Base-by-base conservation (phyloP, 1,140 invertebrate species). In the Diabrotica virgifera region DNA sequence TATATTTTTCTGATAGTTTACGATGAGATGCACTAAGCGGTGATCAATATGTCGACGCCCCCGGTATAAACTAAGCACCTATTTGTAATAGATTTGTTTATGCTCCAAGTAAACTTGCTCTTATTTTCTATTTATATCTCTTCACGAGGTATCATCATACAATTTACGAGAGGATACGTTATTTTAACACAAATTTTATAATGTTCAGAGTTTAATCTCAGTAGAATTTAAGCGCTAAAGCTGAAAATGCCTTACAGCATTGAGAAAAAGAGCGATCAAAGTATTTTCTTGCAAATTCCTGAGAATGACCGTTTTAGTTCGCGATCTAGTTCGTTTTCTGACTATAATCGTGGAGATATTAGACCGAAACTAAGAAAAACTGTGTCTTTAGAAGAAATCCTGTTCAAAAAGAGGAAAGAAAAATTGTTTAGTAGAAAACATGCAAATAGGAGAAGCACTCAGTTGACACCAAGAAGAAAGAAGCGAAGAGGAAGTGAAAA, bases 361-460 rank as follows among this genome's bases (percentile, higher is more conserved):
- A 10, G 2, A n/a, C 58, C 13, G 14, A 10, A 11, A 9, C 36
- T 66, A 12, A 58, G 51, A 54, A 66, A 52, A 50, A 63, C 60
- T 6, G 46, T 50, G 5, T 67, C 66, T 9, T 50, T 67, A 38
- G 61, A 67, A 37, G 66, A 67, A 50, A 59, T 66, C 10, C 13
- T 40, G 11, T 54, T 13, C 37, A 9, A 51, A 24, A 53, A 62
- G 14, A 57, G 36, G 8, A 38, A 52, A 35, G 24, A 40, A 24
- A 57, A 63, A 10, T 52, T 24, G 8, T 59, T 59, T 37, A 13
- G 6, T 8, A 59, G 58, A 46, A 51, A 37, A 11, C 7, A 46
- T 9, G 10, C 36, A 35, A 59, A 11, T 7, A 59, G 58, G 11
- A 40, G 58, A 13, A 59, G 38, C 14, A 38, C 40, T 46, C 40